phyloP scores from a whole-genome alignment of 2,113 vertebrate species.

The Pogonocichla stellata region DNA sequence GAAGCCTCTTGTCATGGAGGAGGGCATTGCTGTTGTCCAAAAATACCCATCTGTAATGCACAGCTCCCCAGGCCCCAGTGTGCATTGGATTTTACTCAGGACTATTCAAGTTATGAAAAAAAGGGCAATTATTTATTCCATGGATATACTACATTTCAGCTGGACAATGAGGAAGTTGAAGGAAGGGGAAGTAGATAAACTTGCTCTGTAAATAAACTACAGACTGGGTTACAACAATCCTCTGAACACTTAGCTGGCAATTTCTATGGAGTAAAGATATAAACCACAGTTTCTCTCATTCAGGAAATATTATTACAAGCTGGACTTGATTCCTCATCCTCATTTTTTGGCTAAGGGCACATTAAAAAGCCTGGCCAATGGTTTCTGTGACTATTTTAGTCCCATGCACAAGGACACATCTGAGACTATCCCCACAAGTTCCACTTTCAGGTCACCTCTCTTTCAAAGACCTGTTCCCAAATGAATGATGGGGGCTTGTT shows the following conservation, averaged over 20 bases:
- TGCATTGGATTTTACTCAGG: neutral
- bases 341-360: neutral
- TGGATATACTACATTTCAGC: neutral
- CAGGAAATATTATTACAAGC: neutral
- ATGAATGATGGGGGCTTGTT: constrained; percentile 2
- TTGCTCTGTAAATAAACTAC: neutral
- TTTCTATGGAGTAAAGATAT: neutral
- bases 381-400: neutral
- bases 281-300: neutral
- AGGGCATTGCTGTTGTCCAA: neutral
- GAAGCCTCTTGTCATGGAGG: neutral
- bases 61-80: neutral
- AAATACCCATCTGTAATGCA: neutral
- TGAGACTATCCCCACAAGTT: neutral
- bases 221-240: neutral
- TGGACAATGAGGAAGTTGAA: neutral
- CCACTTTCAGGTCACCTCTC: constrained; percentile 14
- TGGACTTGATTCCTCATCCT: neutral
- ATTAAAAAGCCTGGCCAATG: neutral
- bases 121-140: neutral
- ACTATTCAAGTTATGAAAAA: neutral
- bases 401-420: neutral
- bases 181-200: neutral
- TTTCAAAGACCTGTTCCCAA: neutral
- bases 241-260: neutral